Conservation (phyloP, 1,140 invertebrate genomes). For the Drosophila truncata region DNA sequence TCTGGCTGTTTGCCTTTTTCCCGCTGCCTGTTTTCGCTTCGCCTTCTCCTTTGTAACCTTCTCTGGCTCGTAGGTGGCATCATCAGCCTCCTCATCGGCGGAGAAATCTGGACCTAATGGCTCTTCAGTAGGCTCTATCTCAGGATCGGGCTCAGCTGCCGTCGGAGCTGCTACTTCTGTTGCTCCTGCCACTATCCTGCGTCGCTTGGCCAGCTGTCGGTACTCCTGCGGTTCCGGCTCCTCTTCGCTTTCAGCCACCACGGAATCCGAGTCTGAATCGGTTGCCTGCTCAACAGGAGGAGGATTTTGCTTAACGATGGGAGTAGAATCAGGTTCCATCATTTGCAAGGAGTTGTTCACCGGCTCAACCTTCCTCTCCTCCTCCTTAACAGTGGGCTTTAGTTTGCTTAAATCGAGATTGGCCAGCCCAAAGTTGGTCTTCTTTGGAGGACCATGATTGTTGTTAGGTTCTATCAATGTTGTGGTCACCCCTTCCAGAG, state of each 20-base stretch:
- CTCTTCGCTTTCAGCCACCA: slow-evolving; percentile 79
- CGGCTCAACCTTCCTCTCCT: background rate
- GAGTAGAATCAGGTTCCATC: background rate
- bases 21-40: slow-evolving; percentile 20
- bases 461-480: slow-evolving; percentile 45
- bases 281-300: slow-evolving; percentile 2
- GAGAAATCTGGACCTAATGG: slow-evolving; percentile 55
- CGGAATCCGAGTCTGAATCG: slow-evolving; percentile 73
- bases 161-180: background rate
- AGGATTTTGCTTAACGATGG: background rate
- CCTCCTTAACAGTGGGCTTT: background rate
- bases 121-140: background rate
- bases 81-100: slow-evolving; percentile 55
- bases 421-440: slow-evolving; percentile 60
- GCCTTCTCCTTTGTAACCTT: slow-evolving; percentile 26
- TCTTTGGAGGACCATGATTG: slow-evolving; percentile 30
- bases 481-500: slow-evolving; percentile 18
- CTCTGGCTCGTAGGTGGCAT: slow-evolving; percentile 60
- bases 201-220: slow-evolving; percentile 72
- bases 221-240: slow-evolving; percentile 67
- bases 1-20: slow-evolving; percentile 25
- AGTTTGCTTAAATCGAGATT: slow-evolving; percentile 74
- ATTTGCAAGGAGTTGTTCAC: background rate
- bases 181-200: slow-evolving; percentile 30
- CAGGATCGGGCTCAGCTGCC: background rate